These are phyloP conservation scores for Neoaliturus tenellus DNA, from an alignment of 2,888 invertebrate genomes.

Conservation along the genomic window DNA sequence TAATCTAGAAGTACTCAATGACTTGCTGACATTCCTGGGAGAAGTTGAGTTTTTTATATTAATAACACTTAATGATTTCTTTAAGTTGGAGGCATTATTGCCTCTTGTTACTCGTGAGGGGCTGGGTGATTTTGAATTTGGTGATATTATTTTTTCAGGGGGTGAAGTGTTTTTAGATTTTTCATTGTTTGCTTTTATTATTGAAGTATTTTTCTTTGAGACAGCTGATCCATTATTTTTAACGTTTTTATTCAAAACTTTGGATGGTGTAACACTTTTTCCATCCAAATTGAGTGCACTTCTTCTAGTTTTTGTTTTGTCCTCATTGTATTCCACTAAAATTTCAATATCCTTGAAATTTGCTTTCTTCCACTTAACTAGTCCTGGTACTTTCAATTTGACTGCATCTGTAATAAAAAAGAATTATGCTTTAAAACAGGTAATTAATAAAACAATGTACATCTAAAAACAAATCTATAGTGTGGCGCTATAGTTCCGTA, in stretches of 20 bases:
- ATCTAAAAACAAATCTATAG: no score
- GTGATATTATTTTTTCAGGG: not conserved
- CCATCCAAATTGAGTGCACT: not conserved
- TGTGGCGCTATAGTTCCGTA: no score
- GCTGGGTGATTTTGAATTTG: not conserved
- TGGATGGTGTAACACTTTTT: not conserved
- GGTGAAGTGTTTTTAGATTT: not conserved
- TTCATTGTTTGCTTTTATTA: no score
- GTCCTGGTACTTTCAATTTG: not conserved
- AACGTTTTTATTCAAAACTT: not conserved
- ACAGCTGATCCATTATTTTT: not conserved
- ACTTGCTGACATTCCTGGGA: not conserved
- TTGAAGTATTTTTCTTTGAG: not conserved
- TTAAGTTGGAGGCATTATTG: not conserved
- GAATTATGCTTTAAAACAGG: no score
- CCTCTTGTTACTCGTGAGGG: not conserved
- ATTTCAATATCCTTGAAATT: not conserved
- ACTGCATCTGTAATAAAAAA: not conserved
- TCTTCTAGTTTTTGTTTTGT: not conserved
- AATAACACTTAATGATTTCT: not conserved
- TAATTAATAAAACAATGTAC: no score
- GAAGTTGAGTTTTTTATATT: no score
- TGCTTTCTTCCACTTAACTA: not conserved
- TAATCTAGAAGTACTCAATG: not conserved
- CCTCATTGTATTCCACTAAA: not conserved